Base-by-base conservation (phyloP, 2,113 vertebrate genomes). In the Etheostoma cragini region DNA sequence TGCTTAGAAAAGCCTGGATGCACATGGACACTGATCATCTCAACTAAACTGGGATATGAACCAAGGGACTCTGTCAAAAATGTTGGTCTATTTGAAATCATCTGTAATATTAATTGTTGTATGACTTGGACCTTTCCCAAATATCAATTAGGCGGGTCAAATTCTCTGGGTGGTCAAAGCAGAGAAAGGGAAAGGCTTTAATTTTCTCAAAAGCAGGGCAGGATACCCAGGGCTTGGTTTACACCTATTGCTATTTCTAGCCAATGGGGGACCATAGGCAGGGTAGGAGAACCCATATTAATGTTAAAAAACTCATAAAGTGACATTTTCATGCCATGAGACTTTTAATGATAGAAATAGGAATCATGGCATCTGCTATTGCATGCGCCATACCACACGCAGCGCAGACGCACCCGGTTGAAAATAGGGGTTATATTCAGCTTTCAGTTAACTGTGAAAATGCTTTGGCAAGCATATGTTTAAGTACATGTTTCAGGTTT, bases 1-100 rank as follows among this genome's bases (percentile, higher is more conserved):
- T 72, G 84, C 80, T 86, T 84, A 86, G 72, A 19, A 78, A 76
- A 79, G 80, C 74, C 73, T 84, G 83, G 83, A 69, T 88, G 89
- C 87, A 80, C 86, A 86, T 70, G 83, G 58, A 65, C 69, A 72
- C 82, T 74, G 85, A 89, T 86, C 74, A 80, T 74, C 54, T 82
- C 81, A 65, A 46, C 57, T 81, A 58, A 82, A 77, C 52, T 19
- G 0, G 49, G 70, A 78, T 68, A 52, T 69, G 58, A 89, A 78
- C 68, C 21, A 21, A 74, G 64, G 62, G 72, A 76, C 68, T 68
- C 47, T 42, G 81, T 76, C 68, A 76, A 38, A n/a, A 63, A 60
- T 82, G 47, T 68, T n/a, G 63, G n/a, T 85, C 62, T 66, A 64
- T 85, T 75, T 76, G 24, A 75, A 68, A 82, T 76, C 49, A 78